phyloP scores from a whole-genome alignment of 37 sponge, comb jelly and placozoan genomes.

The Eunapius fragilis region DNA sequence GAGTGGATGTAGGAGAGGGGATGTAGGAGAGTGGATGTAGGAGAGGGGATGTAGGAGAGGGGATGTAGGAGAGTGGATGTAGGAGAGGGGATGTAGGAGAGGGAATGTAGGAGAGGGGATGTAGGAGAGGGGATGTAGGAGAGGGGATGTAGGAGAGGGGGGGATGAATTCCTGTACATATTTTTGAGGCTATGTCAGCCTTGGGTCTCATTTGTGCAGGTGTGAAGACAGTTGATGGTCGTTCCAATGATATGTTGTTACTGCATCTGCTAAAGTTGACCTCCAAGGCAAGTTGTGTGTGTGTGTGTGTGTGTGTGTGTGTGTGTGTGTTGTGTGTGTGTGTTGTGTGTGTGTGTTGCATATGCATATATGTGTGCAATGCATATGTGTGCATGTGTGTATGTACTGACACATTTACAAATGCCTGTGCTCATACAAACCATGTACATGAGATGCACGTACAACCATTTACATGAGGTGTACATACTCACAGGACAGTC shows the following conservation, averaged over 20 bases:
- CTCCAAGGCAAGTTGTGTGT: not conserved
- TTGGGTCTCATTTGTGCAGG: not conserved
- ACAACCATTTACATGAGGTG: not conserved
- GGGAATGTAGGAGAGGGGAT: too few relatives aligned
- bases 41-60: too few relatives aligned
- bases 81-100: too few relatives aligned
- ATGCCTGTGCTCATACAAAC: too few relatives aligned
- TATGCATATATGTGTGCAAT: not conserved
- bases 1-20: too few relatives aligned
- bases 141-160: too few relatives aligned
- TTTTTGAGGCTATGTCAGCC: too few relatives aligned
- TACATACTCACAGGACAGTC: not conserved
- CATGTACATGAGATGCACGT: not conserved
- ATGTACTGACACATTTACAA: not conserved
- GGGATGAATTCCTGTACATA: too few relatives aligned
- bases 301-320: slow-evolving; percentile 33
- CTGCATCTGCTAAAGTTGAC: not conserved
- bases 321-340: slow-evolving; percentile 24
- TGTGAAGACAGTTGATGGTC: slow-evolving; percentile 5
- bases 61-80: too few relatives aligned
- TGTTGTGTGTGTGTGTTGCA: not conserved
- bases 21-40: too few relatives aligned
- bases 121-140: too few relatives aligned
- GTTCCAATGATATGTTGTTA: not conserved
- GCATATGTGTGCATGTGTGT: not conserved